Conservation (phyloP, 2,113 vertebrate species). For the Centropus bengalensis region DNA sequence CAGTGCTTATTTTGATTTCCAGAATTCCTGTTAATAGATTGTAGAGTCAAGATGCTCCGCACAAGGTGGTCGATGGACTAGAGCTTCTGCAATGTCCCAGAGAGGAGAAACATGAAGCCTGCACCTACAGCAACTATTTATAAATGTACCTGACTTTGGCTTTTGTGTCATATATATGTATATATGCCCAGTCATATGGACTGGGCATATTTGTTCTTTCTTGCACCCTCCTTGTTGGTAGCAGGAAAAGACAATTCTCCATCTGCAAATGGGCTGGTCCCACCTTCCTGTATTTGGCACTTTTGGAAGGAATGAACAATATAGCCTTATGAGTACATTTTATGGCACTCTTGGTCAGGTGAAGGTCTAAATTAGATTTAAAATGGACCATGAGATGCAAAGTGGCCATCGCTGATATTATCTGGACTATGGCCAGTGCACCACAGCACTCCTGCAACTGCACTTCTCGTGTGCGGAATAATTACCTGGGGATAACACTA, state of each 20-base stretch:
- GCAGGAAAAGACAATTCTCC: slow-evolving; percentile 38
- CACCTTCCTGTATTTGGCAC: background rate
- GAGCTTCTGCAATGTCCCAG: background rate
- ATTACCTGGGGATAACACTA: slow-evolving; percentile 3
- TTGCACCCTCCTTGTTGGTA: background rate
- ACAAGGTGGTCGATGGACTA: background rate
- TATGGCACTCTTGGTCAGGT: slow-evolving; percentile 37
- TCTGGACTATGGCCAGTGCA: slow-evolving; percentile 45
- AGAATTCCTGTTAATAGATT: background rate
- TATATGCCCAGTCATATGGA: background rate
- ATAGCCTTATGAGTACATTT: slow-evolving; percentile 13
- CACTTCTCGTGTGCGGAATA: slow-evolving; percentile 16
- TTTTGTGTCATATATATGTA: background rate
- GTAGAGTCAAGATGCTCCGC: background rate
- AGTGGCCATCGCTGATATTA: slow-evolving; percentile 26
- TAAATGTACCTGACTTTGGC: slow-evolving; percentile 39
- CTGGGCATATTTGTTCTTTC: background rate
- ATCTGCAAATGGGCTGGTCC: background rate
- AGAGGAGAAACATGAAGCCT: slow-evolving; percentile 55
- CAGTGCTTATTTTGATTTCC: background rate
- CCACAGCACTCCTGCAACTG: slow-evolving; percentile 13
- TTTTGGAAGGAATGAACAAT: slow-evolving; percentile 40
- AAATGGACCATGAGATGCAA: slow-evolving; percentile 57
- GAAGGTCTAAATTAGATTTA: slow-evolving; percentile 67
- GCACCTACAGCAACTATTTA: slow-evolving; percentile 59